Evolutionary conservation across 2,888 invertebrate species (phyloP).

Genomic region (Dysmachus trigonus): DNA sequence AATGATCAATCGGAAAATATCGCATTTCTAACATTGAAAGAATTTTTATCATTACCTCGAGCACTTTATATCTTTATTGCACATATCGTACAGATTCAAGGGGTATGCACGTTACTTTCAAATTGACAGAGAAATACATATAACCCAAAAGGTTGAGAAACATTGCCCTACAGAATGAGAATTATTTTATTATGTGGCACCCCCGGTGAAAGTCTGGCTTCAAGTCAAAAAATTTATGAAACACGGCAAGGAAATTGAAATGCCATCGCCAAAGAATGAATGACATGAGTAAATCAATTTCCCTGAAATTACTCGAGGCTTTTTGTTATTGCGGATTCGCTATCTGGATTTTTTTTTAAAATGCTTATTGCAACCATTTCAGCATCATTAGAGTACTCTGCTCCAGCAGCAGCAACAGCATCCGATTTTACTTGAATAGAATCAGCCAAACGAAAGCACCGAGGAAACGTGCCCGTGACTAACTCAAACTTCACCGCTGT

Average conservation of each 20-base stretch:
- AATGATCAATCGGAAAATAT: too few species aligned
- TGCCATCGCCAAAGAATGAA: conserved; percentile 23
- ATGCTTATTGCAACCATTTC: neutral
- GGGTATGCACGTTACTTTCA: too few species aligned
- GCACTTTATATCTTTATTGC: too few species aligned
- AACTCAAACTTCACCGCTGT: neutral
- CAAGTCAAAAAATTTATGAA: neutral
- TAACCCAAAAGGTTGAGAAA: too few species aligned
- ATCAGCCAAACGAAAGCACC: neutral
- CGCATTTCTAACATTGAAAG: too few species aligned
- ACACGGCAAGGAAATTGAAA: conserved; percentile 12
- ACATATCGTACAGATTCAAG: too few species aligned
- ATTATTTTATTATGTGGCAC: neutral
- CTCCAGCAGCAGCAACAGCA: neutral
- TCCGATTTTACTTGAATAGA: neutral
- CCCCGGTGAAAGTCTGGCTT: neutral
- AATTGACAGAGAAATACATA: too few species aligned
- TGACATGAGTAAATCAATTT: conserved; percentile 28
- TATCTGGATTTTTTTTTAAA: neutral
- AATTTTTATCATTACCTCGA: too few species aligned
- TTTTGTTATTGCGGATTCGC: neutral
- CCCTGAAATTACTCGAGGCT: neutral
- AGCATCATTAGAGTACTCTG: neutral
- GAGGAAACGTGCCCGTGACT: neutral
- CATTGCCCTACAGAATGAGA: neutral